A percentile compares a stretch with the other conserved stretches of the same genome.
Evolutionary conservation across 2,113 vertebrate genomes (phyloP).

Genomic region (Corydoras maculifer): DNA sequence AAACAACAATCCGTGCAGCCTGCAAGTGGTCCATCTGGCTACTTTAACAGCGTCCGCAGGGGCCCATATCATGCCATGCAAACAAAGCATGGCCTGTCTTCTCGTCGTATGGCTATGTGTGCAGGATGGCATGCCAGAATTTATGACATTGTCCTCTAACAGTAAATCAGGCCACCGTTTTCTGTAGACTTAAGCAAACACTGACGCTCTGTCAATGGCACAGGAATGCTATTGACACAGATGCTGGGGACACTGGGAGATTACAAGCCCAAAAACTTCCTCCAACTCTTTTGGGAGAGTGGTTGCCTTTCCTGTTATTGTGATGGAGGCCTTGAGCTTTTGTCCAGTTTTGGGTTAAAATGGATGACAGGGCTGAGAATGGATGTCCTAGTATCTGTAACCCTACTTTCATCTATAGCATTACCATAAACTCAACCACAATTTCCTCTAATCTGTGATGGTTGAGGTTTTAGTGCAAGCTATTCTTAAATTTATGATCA

Average conservation of each 20-base stretch:
- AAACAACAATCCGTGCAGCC: conserved; percentile 49
- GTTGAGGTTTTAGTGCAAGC: background rate
- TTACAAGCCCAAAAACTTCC: conserved; percentile 52
- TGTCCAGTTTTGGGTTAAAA: background rate
- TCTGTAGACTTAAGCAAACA: conserved; percentile 61
- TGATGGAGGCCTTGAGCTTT: conserved; percentile 28
- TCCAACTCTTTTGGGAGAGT: conserved; percentile 46
- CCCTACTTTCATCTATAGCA: background rate
- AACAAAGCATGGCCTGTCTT: conserved; percentile 51
- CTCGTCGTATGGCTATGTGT: conserved; percentile 50
- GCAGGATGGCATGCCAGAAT: conserved; percentile 51
- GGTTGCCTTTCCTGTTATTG: conserved; percentile 56
- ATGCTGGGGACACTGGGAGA: conserved; percentile 59
- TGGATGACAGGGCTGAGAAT: background rate
- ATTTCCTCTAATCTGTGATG: background rate
- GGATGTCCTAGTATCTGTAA: background rate
- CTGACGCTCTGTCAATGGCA: conserved; percentile 58
- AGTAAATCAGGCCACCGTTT: conserved; percentile 58
- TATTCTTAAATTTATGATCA: background rate
- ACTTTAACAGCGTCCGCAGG: conserved; percentile 37
- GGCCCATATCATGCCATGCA: conserved; percentile 42
- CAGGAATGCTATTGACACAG: conserved; percentile 71
- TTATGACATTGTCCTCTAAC: conserved; percentile 60
- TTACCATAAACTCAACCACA: background rate
- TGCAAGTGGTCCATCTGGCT: conserved; percentile 17